Conservation (phyloP, 2,888 invertebrate species). For the Sipunculus nudus region DNA sequence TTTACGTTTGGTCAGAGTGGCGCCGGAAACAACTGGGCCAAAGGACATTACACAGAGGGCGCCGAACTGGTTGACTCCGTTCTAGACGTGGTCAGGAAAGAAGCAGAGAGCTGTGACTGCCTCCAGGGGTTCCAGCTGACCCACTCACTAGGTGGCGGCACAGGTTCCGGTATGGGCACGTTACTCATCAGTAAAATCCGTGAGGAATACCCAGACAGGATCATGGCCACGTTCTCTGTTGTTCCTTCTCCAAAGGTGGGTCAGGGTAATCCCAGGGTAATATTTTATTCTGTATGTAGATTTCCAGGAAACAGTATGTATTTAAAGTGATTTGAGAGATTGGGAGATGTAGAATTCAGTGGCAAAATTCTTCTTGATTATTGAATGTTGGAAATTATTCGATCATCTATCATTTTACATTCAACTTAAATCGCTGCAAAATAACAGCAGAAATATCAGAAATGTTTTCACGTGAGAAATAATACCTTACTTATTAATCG, state of each 20-base stretch:
- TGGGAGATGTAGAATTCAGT: no score
- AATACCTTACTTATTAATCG: no score
- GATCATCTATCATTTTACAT: no score
- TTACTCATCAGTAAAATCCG: slow-evolving; percentile 93
- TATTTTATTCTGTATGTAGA: no score
- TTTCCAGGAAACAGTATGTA: no score
- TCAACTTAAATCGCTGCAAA: no score
- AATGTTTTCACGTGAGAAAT: no score
- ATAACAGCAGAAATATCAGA: no score
- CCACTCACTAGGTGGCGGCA: slow-evolving; percentile 84
- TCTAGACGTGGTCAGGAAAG: slow-evolving; percentile 63
- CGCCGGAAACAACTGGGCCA: slow-evolving; percentile 62
- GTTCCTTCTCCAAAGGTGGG: slow-evolving; percentile 86
- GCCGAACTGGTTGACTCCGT: slow-evolving; percentile 64
- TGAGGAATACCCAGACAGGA: slow-evolving; percentile 97
- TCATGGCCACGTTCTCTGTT: slow-evolving; percentile 97
- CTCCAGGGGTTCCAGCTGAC: slow-evolving; percentile 64
- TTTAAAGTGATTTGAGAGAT: no score
- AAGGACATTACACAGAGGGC: slow-evolving; percentile 63
- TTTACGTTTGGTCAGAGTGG: slow-evolving; percentile 75
- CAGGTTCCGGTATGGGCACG: slow-evolving; percentile 89
- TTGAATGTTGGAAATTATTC: no score
- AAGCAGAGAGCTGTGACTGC: slow-evolving; percentile 63
- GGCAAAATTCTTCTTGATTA: no score
- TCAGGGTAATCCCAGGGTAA: no score